Evolutionary conservation across 2,113 vertebrate species (phyloP).

Genomic region (Tyrannus savana): DNA sequence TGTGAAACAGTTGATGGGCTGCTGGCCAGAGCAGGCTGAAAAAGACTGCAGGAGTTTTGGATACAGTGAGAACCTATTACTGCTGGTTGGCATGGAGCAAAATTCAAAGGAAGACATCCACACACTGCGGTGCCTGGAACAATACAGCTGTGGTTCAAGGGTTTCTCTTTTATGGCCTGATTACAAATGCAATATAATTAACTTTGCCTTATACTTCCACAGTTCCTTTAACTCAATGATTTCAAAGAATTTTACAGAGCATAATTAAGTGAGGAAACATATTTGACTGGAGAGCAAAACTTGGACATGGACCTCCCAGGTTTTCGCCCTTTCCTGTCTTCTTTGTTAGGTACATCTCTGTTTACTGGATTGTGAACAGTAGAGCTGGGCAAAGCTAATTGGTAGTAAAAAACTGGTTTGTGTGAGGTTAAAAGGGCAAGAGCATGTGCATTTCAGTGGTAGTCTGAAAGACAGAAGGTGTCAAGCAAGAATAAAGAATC

Average conservation of each 20-base stretch:
- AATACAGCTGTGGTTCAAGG: background rate
- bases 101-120: conserved; percentile 5
- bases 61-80: conserved; percentile 18
- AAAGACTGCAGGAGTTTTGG: conserved; percentile 29
- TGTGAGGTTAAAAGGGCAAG: background rate
- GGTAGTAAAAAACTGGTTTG: background rate
- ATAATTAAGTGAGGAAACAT: background rate
- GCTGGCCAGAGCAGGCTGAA: background rate
- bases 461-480: background rate
- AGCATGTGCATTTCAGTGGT: background rate
- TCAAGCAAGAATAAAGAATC: background rate
- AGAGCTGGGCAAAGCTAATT: background rate
- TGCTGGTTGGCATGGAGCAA: background rate
- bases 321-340: background rate
- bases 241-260: background rate
- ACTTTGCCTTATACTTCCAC: background rate
- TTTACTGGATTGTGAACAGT: background rate
- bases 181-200: conserved; percentile 25
- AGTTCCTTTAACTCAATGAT: background rate
- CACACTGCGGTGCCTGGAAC: background rate
- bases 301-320: background rate
- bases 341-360: background rate
- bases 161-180: conserved; percentile 22
- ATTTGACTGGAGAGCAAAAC: background rate
- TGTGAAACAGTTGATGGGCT: background rate